phyloP scores from a whole-genome alignment of 2,797 vertebrate genomes.

The Mastacembelus armatus region DNA sequence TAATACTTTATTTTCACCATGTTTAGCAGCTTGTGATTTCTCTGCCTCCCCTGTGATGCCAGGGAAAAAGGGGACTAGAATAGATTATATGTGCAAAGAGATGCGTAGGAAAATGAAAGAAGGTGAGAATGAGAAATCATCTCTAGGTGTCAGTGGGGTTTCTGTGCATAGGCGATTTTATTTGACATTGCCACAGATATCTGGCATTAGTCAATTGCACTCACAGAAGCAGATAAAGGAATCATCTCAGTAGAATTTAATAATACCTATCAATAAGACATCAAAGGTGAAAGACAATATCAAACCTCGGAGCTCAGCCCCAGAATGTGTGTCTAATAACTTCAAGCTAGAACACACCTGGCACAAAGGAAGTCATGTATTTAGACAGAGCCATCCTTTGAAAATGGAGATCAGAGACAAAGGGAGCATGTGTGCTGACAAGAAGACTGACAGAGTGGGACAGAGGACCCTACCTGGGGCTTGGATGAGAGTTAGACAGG shows the following conservation, averaged over 20 bases:
- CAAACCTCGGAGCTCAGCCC: constrained; percentile 33
- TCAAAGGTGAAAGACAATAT: constrained; percentile 59
- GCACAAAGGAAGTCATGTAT: constrained; percentile 60
- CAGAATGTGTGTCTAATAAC: constrained; percentile 33
- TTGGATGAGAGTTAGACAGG: constrained; percentile 78
- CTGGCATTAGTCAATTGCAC: constrained; percentile 48
- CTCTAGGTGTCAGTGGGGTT: constrained; percentile 40
- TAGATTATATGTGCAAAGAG: constrained; percentile 75
- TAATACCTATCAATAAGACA: constrained; percentile 69
- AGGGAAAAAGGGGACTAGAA: constrained; percentile 45
- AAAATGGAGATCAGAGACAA: constrained; percentile 65
- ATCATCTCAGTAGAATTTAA: constrained; percentile 33
- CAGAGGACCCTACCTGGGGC: constrained; percentile 68
- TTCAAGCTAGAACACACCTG: constrained; percentile 31
- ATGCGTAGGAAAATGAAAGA: constrained; percentile 67
- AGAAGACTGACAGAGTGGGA: constrained; percentile 44
- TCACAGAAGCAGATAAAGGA: constrained; percentile 31
- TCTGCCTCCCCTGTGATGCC: constrained; percentile 42
- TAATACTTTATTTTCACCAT: constrained; percentile 44
- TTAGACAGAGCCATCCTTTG: constrained; percentile 57
- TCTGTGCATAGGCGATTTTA: constrained; percentile 30
- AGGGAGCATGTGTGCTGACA: constrained; percentile 56
- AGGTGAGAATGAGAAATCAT: constrained; percentile 60
- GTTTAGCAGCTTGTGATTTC: constrained; percentile 60
- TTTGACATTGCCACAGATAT: constrained; percentile 46